Base-by-base conservation (phyloP, 1,140 invertebrate genomes). In the Telenomus remus region DNA sequence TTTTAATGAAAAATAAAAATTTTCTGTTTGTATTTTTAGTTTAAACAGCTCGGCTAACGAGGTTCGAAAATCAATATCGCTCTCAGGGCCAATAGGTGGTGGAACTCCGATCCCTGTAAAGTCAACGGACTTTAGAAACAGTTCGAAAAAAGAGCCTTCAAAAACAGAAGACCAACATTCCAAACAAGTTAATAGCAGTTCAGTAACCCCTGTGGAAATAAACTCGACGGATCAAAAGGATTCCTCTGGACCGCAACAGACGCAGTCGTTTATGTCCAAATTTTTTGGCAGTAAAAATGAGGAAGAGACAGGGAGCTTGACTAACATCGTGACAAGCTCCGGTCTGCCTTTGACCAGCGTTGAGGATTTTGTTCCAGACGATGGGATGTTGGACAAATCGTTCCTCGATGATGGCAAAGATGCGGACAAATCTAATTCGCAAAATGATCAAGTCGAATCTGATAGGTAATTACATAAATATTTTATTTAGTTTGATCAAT, bases 321-420 rank as follows among this genome's bases (percentile, higher is more conserved):
- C 56, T 1, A 76, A 80, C 12, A 48, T 35, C 65, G 48, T 76
- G 10, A 68, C 71, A 0, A 70, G 57, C 53, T 66, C 76, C 4
- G 81, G 56, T 51, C 33, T 49, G 33, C 81, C 85, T 1, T 71
- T 89, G 70, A 90, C 89, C 8, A 93, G 91, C 66, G 91, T 97
- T 13, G 95, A 97, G 72, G 95, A 97, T 82, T 97, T 97, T 89
- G 92, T 96, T 46, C 94, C 93, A 9, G 94, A 95, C 82, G 93
- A 92, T 44, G 93, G 93, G 9, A 90, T 91, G 34, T 83, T 96
- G 9, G 95, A 95, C 83, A 92, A 91, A 80, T 93, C 92, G 14
- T 97, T 97, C 84, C 89, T 97, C 33, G 95, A 96, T 75, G 95
- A 95, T 73, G 86, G 91, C 51, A 87, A 78, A 61, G 73, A 76